phyloP scores from a whole-genome alignment of 2,888 invertebrate genomes.

The Acronicta alni region DNA sequence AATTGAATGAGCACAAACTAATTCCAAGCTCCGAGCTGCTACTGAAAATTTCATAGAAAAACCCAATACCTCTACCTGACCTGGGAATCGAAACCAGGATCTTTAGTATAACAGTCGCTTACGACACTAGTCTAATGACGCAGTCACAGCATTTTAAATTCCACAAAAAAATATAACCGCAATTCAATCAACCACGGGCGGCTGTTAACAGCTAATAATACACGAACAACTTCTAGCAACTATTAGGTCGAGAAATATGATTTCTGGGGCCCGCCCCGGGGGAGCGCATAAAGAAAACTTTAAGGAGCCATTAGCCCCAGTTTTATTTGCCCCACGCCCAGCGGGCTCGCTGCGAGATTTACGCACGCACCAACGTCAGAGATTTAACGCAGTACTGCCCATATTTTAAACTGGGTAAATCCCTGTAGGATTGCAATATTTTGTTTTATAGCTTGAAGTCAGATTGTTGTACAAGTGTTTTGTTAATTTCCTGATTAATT shows the following conservation, averaged over 20 bases:
- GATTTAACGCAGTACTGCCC: slow-evolving; percentile 54
- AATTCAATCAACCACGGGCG: slow-evolving; percentile 20
- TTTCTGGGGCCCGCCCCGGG: slow-evolving; percentile 63
- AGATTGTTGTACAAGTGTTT: slow-evolving; percentile 1
- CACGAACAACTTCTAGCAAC: slow-evolving; percentile 66
- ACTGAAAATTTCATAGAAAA: too few relatives aligned
- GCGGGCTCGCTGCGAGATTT: slow-evolving; percentile 66
- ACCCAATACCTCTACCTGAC: too few relatives aligned
- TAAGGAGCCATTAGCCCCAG: slow-evolving; percentile 63
- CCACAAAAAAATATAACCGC: neutral
- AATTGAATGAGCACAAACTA: too few relatives aligned
- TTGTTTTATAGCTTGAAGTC: slow-evolving; percentile 34
- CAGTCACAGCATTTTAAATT: neutral
- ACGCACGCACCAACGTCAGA: slow-evolving; percentile 62
- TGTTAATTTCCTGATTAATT: neutral
- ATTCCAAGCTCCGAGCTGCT: too few relatives aligned
- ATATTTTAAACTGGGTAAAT: slow-evolving; percentile 58
- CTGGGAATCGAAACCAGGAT: too few relatives aligned
- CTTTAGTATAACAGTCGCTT: too few relatives aligned
- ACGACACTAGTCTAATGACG: too few relatives aligned
- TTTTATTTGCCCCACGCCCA: slow-evolving; percentile 64
- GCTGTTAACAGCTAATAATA: slow-evolving; percentile 62
- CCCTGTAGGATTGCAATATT: slow-evolving; percentile 48
- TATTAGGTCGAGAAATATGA: slow-evolving; percentile 72
- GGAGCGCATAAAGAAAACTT: slow-evolving; percentile 72